Conservation (phyloP, 2,888 invertebrate genomes). For the Mimumesa dahlbomi region DNA sequence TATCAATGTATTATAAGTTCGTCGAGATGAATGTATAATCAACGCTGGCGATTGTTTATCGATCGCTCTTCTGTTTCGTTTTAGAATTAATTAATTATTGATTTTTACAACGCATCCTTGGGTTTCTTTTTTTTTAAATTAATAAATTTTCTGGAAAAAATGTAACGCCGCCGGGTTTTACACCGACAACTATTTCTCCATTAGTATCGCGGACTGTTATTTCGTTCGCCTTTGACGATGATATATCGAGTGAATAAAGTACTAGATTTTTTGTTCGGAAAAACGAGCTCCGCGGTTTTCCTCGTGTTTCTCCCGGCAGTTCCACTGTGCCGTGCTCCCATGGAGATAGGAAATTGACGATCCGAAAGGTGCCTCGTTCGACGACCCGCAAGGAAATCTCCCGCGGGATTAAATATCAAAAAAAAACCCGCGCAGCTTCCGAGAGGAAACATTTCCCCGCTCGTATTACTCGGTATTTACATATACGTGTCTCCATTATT, state of each 20-base stretch:
- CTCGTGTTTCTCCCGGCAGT: neutral
- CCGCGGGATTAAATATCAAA: slow-evolving; percentile 9
- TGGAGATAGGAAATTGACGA: slow-evolving; percentile 1
- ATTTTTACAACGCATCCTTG: no score
- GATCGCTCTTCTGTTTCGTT: no score
- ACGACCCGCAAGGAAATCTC: neutral
- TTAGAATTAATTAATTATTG: no score
- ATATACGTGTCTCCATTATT: no score
- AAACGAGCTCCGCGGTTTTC: neutral
- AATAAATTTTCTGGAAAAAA: no score
- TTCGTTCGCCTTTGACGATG: neutral
- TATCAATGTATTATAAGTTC: no score
- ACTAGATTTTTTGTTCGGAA: neutral
- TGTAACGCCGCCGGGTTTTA: no score
- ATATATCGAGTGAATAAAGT: neutral
- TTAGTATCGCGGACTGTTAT: neutral
- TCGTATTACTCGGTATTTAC: no score
- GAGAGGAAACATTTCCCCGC: no score
- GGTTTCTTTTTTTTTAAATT: no score
- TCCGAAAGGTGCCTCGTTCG: neutral
- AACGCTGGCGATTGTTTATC: no score
- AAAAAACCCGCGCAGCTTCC: neutral
- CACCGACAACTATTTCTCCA: neutral
- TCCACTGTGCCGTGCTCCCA: neutral
- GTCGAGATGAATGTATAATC: no score